Conservation (phyloP, 2,888 invertebrate genomes). For the Plusia festucae region DNA sequence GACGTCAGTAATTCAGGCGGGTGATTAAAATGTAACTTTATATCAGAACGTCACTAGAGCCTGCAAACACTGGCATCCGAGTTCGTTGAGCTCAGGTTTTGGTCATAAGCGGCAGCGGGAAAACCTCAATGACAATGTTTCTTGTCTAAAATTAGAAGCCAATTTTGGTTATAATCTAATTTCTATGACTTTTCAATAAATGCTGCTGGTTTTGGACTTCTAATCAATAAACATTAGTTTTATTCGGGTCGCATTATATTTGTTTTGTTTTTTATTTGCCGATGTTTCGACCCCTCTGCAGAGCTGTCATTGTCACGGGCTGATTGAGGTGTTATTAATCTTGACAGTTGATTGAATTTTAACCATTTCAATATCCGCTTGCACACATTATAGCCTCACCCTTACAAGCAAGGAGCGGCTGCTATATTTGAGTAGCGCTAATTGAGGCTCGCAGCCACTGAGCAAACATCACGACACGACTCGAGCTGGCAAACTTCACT, state of each 20-base stretch:
- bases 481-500: constrained; percentile 28
- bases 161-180: too few relatives aligned
- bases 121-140: too few relatives aligned
- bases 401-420: constrained; percentile 61
- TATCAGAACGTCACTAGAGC: constrained; percentile 63
- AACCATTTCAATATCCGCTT: constrained; percentile 27
- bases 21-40: constrained; percentile 75
- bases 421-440: constrained; percentile 71
- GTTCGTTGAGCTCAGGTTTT: constrained; percentile 15
- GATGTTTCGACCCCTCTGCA: too few relatives aligned
- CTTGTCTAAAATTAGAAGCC: too few relatives aligned
- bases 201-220: too few relatives aligned
- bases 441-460: constrained; percentile 66
- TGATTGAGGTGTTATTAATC: too few relatives aligned
- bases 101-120: constrained; percentile 46
- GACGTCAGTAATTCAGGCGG: constrained; percentile 61
- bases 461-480: constrained; percentile 59
- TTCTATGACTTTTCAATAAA: too few relatives aligned
- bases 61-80: constrained; percentile 63
- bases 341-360: too few relatives aligned
- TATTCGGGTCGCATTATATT: too few relatives aligned
- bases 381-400: not conserved
- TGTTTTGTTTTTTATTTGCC: too few relatives aligned
- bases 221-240: too few relatives aligned
- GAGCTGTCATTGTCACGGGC: too few relatives aligned